Evolutionary conservation across 2,797 vertebrate species (phyloP), one percentile per base, ranked within the genome.

Genomic region (Aselliscus stoliczkanus): DNA sequence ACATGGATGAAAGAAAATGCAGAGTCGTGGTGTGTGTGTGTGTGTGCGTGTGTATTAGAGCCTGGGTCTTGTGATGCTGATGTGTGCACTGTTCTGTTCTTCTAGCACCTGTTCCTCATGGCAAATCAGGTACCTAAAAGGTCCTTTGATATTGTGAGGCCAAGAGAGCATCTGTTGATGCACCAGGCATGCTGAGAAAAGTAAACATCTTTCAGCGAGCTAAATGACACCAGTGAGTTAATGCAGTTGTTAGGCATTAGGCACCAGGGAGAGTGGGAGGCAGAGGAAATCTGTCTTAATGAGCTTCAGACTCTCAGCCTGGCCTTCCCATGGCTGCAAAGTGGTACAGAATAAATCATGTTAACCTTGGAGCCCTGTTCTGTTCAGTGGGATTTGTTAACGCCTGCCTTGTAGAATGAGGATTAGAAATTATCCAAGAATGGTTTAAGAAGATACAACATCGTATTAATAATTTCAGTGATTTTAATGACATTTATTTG

Each of bases 101-200:
- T n/a, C 73, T 20, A 69, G 77, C 54, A 44, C 39, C 69, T 31
- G 47, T n/a, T 15, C 31, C 44, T 64, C 64, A 56, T n/a, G 60
- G 56, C 44, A 81, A 90, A 37, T 58, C 25, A 15, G 88, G 62
- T 67, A 37, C 39, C 23, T 69, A 31, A 37, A 88, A 90, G 54
- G 3, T 62, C 65, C 64, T 65, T 34, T 72, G 44, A 34, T 69
- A 60, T 29, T 60, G 62, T 65, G 80, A 90, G 72, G 65, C 80
- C 65, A 69, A 76, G 60, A 76, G 44, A 54, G 72, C 90, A 81
- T 87, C 72, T 95, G 86, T 3, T 64, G 44, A 73, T 79, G 84
- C 20, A 77, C 65, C 37, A 95, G 80, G 50, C 93, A 77, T 47
- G 79, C 91, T 89, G 80, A 93, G 91, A 72, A 82, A 67, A 94